These are phyloP conservation scores for Gorsachius magnificus DNA, from an alignment of 2,797 vertebrate species.

Conservation along the genomic window DNA sequence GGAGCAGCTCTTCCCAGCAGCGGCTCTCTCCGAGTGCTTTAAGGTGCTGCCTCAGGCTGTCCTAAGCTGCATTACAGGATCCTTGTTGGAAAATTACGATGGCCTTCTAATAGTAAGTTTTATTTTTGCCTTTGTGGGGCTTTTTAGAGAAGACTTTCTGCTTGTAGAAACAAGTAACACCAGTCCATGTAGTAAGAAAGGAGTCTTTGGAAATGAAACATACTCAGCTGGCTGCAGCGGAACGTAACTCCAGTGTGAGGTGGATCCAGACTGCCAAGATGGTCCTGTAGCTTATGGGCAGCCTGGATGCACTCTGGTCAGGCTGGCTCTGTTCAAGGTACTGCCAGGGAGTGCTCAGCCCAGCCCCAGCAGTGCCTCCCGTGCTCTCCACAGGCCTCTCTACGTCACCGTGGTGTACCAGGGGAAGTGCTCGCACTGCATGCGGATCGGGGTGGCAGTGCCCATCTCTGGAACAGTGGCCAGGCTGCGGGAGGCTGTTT, in stretches of 20 bases:
- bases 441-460: slow-evolving; percentile 94
- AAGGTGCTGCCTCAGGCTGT: not conserved
- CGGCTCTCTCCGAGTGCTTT: not conserved
- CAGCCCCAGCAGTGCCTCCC: not conserved
- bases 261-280: accelerated
- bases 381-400: slow-evolving; percentile 83
- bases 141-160: not conserved
- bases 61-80: not conserved
- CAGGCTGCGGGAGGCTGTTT: slow-evolving; percentile 91
- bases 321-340: not conserved
- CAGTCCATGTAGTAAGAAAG: not conserved
- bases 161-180: not conserved
- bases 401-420: slow-evolving; percentile 96
- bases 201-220: not conserved
- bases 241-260: accelerated
- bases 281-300: not conserved
- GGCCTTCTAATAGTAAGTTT: not conserved
- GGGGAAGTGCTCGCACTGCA: slow-evolving; percentile 97
- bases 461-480: slow-evolving; percentile 91
- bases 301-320: not conserved
- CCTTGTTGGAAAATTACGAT: not conserved
- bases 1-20: not conserved
- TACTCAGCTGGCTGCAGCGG: accelerated
- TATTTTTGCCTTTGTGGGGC: not conserved
- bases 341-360: not conserved